Conservation (phyloP, 2,113 vertebrate species). For the Platysteira castanea region DNA sequence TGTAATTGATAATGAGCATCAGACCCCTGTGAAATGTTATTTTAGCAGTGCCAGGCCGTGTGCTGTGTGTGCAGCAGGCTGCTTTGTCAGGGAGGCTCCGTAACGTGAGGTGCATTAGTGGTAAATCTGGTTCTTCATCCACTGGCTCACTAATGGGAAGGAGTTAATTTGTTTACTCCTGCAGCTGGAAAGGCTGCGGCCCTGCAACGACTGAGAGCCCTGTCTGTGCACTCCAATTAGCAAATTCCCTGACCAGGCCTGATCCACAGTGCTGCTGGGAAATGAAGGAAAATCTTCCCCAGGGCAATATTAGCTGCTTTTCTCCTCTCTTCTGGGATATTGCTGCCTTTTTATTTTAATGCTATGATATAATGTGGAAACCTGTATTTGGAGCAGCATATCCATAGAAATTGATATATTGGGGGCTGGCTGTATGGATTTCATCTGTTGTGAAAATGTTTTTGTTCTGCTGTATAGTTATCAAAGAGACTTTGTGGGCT, state of each 20-base stretch:
- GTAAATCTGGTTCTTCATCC: background rate
- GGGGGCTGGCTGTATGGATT: constrained; percentile 8
- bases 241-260: background rate
- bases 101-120: background rate
- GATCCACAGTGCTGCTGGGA: background rate
- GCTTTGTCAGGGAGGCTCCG: background rate
- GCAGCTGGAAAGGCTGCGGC: background rate
- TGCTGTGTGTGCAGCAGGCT: background rate
- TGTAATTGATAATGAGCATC: background rate
- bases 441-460: background rate
- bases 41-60: background rate
- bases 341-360: background rate
- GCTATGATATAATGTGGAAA: background rate
- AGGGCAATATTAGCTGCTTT: background rate
- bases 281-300: background rate
- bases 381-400: background rate
- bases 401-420: background rate
- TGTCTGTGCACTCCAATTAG: background rate
- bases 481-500: background rate
- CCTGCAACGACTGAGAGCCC: background rate
- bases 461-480: background rate
- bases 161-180: background rate
- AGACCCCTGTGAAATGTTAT: background rate
- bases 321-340: background rate
- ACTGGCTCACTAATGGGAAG: background rate